A percentile compares a stretch with the other conserved stretches of the same genome.
phyloP scores from a whole-genome alignment of 1,140 invertebrate genomes.

The Eueides isabella region DNA sequence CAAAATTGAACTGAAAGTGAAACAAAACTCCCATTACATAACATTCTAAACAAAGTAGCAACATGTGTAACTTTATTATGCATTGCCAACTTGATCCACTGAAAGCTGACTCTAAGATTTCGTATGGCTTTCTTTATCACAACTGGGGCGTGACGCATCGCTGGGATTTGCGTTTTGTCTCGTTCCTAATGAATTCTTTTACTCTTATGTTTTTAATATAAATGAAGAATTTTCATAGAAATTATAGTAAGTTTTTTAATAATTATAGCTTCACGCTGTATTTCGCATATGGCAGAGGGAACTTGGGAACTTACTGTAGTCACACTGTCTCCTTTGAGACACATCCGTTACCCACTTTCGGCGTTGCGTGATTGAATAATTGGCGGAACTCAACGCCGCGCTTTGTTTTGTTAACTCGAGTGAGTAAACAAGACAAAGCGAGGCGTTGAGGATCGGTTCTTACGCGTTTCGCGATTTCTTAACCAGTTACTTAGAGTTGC shows the following conservation, averaged over 20 bases:
- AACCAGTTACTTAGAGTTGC: no score
- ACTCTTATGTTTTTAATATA: neutral
- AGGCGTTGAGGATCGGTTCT: no score
- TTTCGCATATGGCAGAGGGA: no score
- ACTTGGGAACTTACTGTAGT: no score
- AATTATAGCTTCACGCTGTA: no score
- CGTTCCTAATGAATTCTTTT: neutral
- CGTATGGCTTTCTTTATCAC: constrained; percentile 25
- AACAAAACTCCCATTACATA: constrained; percentile 18
- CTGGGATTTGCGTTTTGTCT: constrained; percentile 1
- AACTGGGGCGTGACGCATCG: constrained; percentile 26
- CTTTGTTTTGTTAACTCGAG: no score
- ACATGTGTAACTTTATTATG: constrained; percentile 14
- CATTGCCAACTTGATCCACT: constrained; percentile 18
- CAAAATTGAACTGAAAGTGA: neutral
- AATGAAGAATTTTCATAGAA: neutral
- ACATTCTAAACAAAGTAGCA: constrained; percentile 17
- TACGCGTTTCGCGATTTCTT: no score
- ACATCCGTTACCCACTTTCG: no score
- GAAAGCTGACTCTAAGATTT: constrained; percentile 26
- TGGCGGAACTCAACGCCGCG: no score
- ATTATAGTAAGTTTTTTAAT: neutral
- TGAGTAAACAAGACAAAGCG: no score
- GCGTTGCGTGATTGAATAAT: no score
- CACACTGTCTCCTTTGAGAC: no score